These are phyloP conservation scores for Malthinus seriepunctatus DNA, from an alignment of 2,888 invertebrate species.

Conservation along the genomic window DNA sequence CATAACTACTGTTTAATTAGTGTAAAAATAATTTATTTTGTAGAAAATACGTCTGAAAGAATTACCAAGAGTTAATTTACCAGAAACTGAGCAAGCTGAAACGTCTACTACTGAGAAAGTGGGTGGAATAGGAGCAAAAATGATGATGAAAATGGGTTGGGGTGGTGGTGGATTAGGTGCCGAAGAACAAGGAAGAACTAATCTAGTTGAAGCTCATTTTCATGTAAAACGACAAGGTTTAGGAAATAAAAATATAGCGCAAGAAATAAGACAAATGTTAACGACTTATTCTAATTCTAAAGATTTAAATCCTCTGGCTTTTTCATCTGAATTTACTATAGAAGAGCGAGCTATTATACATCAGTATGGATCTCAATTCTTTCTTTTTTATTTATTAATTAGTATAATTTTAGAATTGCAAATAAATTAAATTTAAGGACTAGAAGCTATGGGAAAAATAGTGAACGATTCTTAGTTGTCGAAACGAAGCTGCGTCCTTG, in stretches of 20 bases:
- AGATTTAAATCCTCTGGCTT: slow-evolving; percentile 18
- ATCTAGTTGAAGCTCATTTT: slow-evolving; percentile 11
- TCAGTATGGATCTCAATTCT: slow-evolving; percentile 10
- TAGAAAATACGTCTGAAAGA: slow-evolving; percentile 17
- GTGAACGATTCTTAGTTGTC: slow-evolving; percentile 16
- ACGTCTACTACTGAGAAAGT: background rate
- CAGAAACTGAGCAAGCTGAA: background rate
- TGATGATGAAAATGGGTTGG: slow-evolving; percentile 26
- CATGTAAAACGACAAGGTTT: slow-evolving; percentile 23
- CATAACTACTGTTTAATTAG: background rate
- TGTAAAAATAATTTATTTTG: slow-evolving; percentile 1
- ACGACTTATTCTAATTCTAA: slow-evolving; percentile 10
- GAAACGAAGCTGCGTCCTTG: slow-evolving; percentile 11
- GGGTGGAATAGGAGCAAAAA: slow-evolving; percentile 18
- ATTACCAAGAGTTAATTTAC: slow-evolving; percentile 9
- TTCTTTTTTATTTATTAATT: background rate
- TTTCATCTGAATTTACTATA: slow-evolving; percentile 21
- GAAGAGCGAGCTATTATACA: slow-evolving; percentile 21
- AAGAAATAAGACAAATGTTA: slow-evolving; percentile 14
- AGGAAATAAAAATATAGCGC: slow-evolving; percentile 12
- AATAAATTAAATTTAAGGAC: slow-evolving; percentile 13
- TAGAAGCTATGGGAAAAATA: slow-evolving; percentile 16
- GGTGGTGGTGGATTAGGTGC: slow-evolving; percentile 22
- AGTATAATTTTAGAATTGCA: slow-evolving; percentile 12
- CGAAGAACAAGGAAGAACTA: slow-evolving; percentile 15